Evolutionary conservation across 1,140 invertebrate genomes (phyloP), one percentile per base, ranked within the genome.

Genomic region (Diachasma alloeum): DNA sequence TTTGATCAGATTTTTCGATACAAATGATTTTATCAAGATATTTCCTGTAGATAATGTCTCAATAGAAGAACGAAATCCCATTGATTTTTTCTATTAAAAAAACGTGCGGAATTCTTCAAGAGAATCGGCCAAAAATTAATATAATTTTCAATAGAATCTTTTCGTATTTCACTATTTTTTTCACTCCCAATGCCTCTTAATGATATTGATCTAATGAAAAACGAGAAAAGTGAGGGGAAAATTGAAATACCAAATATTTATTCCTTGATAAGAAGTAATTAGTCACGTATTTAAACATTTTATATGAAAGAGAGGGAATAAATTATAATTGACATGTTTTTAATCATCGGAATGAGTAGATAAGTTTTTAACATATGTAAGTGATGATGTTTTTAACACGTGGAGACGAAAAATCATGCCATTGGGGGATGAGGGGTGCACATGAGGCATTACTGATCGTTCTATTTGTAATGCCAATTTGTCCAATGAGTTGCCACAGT

Each of bases 211-310:
- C 53, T 76, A 0, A 39, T 69, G 37, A 6, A 42, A 78, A 53
- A 74, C 17, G 59, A 56, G 6, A 73, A 73, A 9, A 19, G 71
- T 67, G 22, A 15, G 15, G 67, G 42, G 31, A 70, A 73, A 69
- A 74, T 78, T 46, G 72, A 72, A 67, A 74, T 78, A 78, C 72
- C 72, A 78, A 78, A 78, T 75, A 69, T 76, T 76, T 71, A 72
- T 74, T 78, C 48, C 69, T 78, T 78, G 77, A 37, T 71, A 78
- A 71, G 46, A 78, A 70, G 68, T 78, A 73, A 73, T 73, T 71
- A 78, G 77, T 74, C 72, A 39, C 37, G 39, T 74, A 66, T 78
- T 72, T 63, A 66, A 71, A 71, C 48, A 63, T 78, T 78, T 78
- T 71, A 75, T 78, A 78, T 74, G 67, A 74, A 26, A 63, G 48